Conservation (phyloP, 1,140 invertebrate genomes). For the Chironomus striatipennis region DNA sequence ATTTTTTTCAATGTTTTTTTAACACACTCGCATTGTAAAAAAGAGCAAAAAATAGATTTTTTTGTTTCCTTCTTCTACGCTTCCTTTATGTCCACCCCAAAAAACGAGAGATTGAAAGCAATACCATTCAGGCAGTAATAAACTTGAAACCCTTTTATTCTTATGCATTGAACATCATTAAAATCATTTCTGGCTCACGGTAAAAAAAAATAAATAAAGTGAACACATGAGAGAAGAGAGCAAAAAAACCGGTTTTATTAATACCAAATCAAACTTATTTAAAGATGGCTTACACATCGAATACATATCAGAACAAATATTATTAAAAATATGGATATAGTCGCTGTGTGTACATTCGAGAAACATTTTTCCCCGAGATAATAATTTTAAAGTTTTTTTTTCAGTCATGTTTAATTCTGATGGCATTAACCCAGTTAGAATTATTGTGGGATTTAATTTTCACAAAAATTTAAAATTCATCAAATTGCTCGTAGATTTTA, state of each 20-base stretch:
- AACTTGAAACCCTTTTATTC: conserved; percentile 16
- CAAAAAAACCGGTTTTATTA: conserved; percentile 11
- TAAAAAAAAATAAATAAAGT: too few species aligned
- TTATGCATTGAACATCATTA: conserved; percentile 16
- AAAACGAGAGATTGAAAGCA: background rate
- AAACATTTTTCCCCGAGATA: background rate
- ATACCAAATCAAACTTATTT: conserved; percentile 22
- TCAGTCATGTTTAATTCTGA: background rate
- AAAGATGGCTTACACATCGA: conserved; percentile 22
- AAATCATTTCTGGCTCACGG: conserved; percentile 17
- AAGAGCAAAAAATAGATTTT: background rate
- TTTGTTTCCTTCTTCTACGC: background rate
- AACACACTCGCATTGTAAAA: background rate
- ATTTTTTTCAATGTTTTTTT: background rate
- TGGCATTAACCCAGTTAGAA: background rate
- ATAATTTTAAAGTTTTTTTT: background rate
- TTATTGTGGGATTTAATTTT: too few species aligned
- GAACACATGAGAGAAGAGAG: background rate
- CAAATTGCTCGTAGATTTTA: too few species aligned
- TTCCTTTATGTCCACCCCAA: conserved; percentile 6
- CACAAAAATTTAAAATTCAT: too few species aligned
- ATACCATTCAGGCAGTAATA: background rate
- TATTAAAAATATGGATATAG: too few species aligned
- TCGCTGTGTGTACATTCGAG: too few species aligned
- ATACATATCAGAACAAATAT: background rate